Base-by-base conservation (phyloP, 2,113 vertebrate genomes). In the Tapirus terrestris region DNA sequence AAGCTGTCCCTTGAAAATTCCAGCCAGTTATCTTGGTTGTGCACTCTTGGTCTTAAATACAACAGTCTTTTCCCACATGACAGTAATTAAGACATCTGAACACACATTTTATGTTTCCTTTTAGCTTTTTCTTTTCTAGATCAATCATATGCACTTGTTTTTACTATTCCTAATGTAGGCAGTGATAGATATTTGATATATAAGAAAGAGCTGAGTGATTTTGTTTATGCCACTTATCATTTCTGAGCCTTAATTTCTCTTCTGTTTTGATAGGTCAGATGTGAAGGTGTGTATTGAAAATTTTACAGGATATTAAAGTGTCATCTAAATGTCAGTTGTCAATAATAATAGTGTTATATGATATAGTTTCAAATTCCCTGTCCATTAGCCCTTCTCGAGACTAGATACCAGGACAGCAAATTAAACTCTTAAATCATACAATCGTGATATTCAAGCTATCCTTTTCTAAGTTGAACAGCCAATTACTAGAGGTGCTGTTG, bases 361-460 rank as follows among this genome's bases (percentile, higher is more conserved):
- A 51, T 13, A 45, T 21, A 70, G 33, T 91, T 95, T 96, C 39
- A 93, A 21, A 77, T 76, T 6, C n/a, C 61, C 31, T 92, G 1
- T 82, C 31, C 13, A 53, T 77, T 56, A 60, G 13, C 9, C 29
- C 48, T 91, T 92, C 14, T 73, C 33, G 86, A 82, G 48, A 79
- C 85, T 86, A 79, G 53, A 80, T 48, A 36, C 2, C 1, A 48
- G 60, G 58, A 25, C 18, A 86, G 36, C 25, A 61, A 20, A 91
- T 89, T 93, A 85, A 27, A 72, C 92, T 96, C 43, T 93, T 91
- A 31, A 23, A 89, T n/a, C 31, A 51, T 91, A 31, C 45, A 91
- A 75, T 77, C 6, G 13, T 81, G 18, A 18, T 80, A 27, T 86
- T 89, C 5, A 53, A 21, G 23, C 63, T 80, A 2, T 58, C 56